Evolutionary conservation across 2,113 vertebrate genomes (phyloP).

Genomic region (Xyliphius kryptos): DNA sequence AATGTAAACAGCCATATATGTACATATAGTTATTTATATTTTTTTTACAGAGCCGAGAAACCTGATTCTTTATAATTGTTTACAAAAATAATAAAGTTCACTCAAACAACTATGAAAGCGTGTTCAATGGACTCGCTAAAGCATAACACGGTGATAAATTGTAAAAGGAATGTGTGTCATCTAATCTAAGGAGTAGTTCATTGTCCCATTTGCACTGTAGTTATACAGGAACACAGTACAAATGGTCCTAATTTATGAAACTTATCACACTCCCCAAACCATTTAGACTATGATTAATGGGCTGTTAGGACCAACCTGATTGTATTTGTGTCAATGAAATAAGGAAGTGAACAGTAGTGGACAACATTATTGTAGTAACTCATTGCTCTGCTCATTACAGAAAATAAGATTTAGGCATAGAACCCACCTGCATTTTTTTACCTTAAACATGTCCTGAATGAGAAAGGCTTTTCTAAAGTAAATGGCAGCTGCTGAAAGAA

Average conservation of each 20-base stretch:
- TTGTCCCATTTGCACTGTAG: conserved; percentile 12
- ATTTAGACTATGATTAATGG: conserved; percentile 40
- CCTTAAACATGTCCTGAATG: background rate
- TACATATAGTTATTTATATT: background rate
- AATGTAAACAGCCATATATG: no score
- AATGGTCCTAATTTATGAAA: conserved; percentile 34
- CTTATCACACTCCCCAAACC: conserved; percentile 32
- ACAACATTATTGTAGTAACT: background rate
- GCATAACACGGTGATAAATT: conserved; percentile 7
- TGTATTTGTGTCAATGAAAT: background rate
- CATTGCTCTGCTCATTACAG: background rate
- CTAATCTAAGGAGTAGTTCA: conserved; percentile 14
- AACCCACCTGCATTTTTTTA: background rate
- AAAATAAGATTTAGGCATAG: background rate
- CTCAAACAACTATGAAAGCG: background rate
- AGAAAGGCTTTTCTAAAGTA: background rate
- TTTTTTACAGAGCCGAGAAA: conserved; percentile 1
- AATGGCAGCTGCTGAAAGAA: conserved; percentile 15
- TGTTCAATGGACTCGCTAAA: conserved; percentile 4
- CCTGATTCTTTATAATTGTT: background rate
- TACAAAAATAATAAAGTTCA: background rate
- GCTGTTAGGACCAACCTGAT: conserved; percentile 26
- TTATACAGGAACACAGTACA: conserved; percentile 4
- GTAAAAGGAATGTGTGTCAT: conserved; percentile 23
- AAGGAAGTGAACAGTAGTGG: conserved; percentile 1